These are phyloP conservation scores for Lucifuga dentata DNA, from an alignment of 2,113 vertebrate genomes.

Conservation along the genomic window DNA sequence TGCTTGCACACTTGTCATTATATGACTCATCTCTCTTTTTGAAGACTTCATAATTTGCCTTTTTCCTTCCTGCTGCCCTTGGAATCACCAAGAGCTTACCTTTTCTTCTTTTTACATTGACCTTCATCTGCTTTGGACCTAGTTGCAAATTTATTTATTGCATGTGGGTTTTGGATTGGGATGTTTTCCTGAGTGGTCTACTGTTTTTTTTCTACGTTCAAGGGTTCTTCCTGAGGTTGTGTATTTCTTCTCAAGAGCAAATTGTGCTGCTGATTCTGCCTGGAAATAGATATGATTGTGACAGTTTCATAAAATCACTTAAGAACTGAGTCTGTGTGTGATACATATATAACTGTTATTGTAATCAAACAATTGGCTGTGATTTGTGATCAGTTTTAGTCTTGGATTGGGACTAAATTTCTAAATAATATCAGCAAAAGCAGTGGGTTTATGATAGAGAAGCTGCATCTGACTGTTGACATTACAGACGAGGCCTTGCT, in stretches of 20 bases:
- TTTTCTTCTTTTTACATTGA: conserved; percentile 13
- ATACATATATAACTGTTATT: neutral
- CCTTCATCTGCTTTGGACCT: conserved; percentile 41
- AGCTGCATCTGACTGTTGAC: conserved; percentile 19
- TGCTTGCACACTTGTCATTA: neutral
- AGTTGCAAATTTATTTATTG: neutral
- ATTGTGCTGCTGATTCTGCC: neutral
- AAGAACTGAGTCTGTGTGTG: neutral
- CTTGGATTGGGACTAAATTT: neutral
- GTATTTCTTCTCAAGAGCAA: neutral
- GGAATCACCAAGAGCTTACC: too few relatives aligned
- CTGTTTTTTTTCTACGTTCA: neutral
- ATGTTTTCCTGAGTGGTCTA: too few relatives aligned
- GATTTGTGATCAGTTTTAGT: conserved; percentile 1
- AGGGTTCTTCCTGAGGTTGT: neutral
- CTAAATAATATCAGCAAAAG: conserved; percentile 3
- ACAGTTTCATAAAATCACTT: neutral
- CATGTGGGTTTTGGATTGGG: neutral
- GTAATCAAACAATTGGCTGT: neutral
- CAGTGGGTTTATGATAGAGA: conserved; percentile 8
- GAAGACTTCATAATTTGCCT: too few relatives aligned
- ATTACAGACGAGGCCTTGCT: neutral
- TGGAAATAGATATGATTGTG: neutral
- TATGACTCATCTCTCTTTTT: neutral
- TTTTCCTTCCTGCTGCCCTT: too few relatives aligned